Base-by-base conservation (phyloP, 1,140 invertebrate species). In the Drosophila nikananu region DNA sequence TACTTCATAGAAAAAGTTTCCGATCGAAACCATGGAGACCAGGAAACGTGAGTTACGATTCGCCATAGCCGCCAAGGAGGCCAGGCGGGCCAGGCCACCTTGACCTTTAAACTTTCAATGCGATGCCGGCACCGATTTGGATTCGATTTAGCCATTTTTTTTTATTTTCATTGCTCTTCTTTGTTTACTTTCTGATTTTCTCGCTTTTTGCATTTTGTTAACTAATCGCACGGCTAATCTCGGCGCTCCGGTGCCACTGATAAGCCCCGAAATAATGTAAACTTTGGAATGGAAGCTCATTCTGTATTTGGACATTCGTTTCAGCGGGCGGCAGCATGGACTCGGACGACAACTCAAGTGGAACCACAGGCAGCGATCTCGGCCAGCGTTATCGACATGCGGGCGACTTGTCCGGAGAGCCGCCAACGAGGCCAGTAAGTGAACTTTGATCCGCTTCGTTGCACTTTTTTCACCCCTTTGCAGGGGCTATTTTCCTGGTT, bases 351-450 rank as follows among this genome's bases (percentile, higher is more conserved):
- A 75, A 59, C 51, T 66, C 44, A 27, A 86, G 59, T 79, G 77
- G 57, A 5, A 76, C 54, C 46, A 60, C 25, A n/a, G 58, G 57
- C 55, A 77, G 52, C 17, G 73, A 84, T 81, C 75, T 89, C 0
- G 83, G 65, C 32, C 82, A 86, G 25, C 86, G 86, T 35, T 92
- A 82, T 77, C 76, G 91, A 1, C 91, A 92, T 81, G 91, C 89
- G 23, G 89, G 91, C 21, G 91, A 92, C 46, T 64, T 92, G 35
- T 91, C 91, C 2, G 89, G 83, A n/a, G 91, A 92, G 25, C 46
- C 76, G 17, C 72, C 91, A 44, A 90, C 86, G 1, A 61, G 86
- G 55, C 54, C 80, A 9, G 91, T 92, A 91, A 82, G 62, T 90
- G 74, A 30, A 84, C 78, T 82, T 89, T 89, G 78, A 70, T 25